Evolutionary conservation across 1,140 invertebrate species (phyloP).

Genomic region (Saccostrea cuccullata): DNA sequence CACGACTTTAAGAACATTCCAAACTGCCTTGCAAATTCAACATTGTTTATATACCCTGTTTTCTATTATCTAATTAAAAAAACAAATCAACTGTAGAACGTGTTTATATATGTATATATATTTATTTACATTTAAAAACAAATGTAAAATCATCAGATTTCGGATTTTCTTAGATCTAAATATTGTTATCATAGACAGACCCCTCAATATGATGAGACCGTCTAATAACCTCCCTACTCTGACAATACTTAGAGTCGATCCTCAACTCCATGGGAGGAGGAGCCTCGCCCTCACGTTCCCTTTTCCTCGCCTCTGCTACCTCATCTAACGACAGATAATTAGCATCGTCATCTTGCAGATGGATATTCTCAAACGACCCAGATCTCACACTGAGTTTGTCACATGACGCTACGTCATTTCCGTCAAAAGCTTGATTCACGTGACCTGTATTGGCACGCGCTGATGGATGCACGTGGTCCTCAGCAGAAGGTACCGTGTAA

Average conservation of each 20-base stretch:
- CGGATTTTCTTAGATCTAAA: conserved; percentile 2
- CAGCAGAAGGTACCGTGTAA: background rate
- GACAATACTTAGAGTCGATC: conserved; percentile 8
- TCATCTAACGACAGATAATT: background rate
- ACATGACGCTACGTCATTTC: background rate
- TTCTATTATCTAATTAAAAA: no score
- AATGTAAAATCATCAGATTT: background rate
- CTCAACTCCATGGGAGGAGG: background rate
- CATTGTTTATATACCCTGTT: no score
- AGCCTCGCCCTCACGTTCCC: background rate
- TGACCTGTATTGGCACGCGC: background rate
- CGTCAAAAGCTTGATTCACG: background rate
- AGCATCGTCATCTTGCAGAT: background rate
- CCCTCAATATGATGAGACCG: background rate
- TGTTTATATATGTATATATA: no score
- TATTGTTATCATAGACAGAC: background rate
- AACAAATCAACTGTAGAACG: no score
- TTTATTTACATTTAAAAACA: background rate
- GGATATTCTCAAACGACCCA: background rate
- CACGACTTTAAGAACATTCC: no score
- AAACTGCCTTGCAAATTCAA: no score
- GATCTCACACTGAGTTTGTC: background rate
- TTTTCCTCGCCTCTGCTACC: background rate
- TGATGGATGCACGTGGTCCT: background rate
- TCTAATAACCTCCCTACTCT: background rate